Conservation (phyloP, 2,888 invertebrate genomes). For the Mantis religiosa region DNA sequence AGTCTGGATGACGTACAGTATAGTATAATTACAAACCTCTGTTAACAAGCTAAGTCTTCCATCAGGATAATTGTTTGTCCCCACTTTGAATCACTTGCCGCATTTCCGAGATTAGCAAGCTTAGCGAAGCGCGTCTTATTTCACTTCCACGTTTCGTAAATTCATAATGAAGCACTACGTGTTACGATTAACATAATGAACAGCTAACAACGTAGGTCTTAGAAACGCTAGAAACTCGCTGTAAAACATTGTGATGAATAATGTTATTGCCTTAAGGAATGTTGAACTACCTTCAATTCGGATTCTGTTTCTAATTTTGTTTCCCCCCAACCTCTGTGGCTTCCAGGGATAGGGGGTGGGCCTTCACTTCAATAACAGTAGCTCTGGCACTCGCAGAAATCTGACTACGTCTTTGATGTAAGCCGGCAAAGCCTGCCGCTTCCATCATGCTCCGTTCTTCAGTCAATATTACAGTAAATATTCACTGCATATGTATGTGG, state of each 20-base stretch:
- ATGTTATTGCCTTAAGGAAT: not conserved
- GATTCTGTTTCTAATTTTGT: not conserved
- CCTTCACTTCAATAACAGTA: not conserved
- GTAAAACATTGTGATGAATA: not conserved
- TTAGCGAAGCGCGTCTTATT: not conserved
- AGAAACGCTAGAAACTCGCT: not conserved
- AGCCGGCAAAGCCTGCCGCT: not conserved
- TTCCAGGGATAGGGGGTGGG: not conserved
- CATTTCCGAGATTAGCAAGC: not conserved
- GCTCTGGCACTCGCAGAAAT: not conserved
- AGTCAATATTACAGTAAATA: not conserved
- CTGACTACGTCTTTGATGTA: not conserved
- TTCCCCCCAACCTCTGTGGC: not conserved
- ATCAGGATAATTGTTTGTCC: not conserved
- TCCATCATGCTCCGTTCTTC: not conserved
- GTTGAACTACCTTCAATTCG: not conserved
- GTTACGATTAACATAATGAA: not conserved
- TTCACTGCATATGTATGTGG: not conserved
- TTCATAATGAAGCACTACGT: not conserved
- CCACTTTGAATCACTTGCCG: not conserved
- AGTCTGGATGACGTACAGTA: no score
- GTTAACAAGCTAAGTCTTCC: not conserved
- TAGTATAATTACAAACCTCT: no score
- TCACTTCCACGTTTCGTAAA: not conserved
- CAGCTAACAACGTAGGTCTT: not conserved